phyloP scores from a whole-genome alignment of 2,797 vertebrate genomes.

The Alcedo quadribrachys region DNA sequence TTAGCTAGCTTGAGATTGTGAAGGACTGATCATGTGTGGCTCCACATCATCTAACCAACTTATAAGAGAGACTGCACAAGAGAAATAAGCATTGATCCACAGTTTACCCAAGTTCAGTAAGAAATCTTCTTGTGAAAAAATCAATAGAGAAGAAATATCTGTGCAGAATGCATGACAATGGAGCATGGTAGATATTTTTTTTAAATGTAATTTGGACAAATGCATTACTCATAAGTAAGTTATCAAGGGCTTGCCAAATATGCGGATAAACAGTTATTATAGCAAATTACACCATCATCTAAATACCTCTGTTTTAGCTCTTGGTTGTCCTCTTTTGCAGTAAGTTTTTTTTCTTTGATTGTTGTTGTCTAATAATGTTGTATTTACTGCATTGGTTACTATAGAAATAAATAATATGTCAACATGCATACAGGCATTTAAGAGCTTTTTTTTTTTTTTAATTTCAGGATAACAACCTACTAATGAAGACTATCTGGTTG shows the following conservation, averaged over 20 bases:
- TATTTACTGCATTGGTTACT: slow-evolving; percentile 44
- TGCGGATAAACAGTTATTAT: slow-evolving; percentile 55
- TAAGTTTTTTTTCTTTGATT: not conserved
- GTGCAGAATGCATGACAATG: not conserved
- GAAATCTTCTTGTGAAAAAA: slow-evolving; percentile 31
- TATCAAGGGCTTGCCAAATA: slow-evolving; percentile 47
- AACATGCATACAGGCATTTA: not conserved
- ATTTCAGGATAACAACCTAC: not conserved
- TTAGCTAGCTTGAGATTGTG: slow-evolving; percentile 8
- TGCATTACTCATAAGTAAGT: slow-evolving; percentile 51
- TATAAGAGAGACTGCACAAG: not conserved
- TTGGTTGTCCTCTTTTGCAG: slow-evolving; percentile 41
- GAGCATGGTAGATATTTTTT: slow-evolving; percentile 17
- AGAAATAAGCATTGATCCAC: not conserved
- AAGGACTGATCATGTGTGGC: slow-evolving; percentile 33
- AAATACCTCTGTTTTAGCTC: slow-evolving; percentile 70
- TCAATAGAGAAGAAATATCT: slow-evolving; percentile 18
- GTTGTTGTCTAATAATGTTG: slow-evolving; percentile 17
- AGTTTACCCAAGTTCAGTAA: not conserved
- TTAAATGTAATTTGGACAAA: slow-evolving; percentile 41
- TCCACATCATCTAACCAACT: slow-evolving; percentile 5
- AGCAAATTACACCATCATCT: slow-evolving; percentile 62
- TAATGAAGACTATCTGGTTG: slow-evolving; percentile 18
- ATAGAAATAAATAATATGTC: slow-evolving; percentile 36
- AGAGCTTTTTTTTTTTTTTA: slow-evolving; percentile 13